Evolutionary conservation across 2,888 invertebrate genomes (phyloP), one percentile per base, ranked within the genome.

Genomic region (Lissocephala sabroskyi): DNA sequence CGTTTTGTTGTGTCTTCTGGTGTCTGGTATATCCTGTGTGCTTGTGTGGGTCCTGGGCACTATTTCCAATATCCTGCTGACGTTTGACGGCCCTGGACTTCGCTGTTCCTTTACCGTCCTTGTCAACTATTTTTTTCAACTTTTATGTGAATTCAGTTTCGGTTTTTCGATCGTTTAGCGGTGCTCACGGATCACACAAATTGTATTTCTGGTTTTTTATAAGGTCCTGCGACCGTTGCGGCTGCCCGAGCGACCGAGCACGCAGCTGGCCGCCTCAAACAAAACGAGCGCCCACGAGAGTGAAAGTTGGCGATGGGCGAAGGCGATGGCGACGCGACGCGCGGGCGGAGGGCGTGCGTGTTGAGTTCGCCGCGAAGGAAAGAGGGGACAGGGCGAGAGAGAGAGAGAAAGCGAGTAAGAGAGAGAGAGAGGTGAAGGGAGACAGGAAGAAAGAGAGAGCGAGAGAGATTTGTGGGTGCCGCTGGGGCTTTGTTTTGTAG

Each of bases 141-240:
- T 59, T 74, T 63, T 70, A 65, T 70, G 65, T 74, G 65, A 62
- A 68, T 71, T 62, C 77, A 76, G 77, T 56, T n/a, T 32, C 26
- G 26, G 14, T 28, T 16, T 16, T 40, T 40, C 11, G 16, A 13
- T 2, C 14, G 13, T 13, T 35, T n/a, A n/a, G n/a, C n/a, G n/a
- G n/a, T n/a, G n/a, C n/a, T n/a, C n/a, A n/a, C n/a, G n/a, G n/a
- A n/a, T n/a, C n/a, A n/a, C n/a, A n/a, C 23, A 23, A 23, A 23
- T 23, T 23, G 23, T 23, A 5, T 23, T 35, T 16, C 16, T 35
- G 4, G 3, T 35, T 16, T 35, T 35, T 35, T 14, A n/a, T n/a
- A n/a, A n/a, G n/a, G n/a, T 33, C 33, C 11, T 4, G 14, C 33
- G 33, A 16, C 35, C 16, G 35, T 7, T 2, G 17, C 16, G 10